Evolutionary conservation across 2,797 vertebrate genomes (phyloP).

Genomic region (Sarcophilus harrisii): DNA sequence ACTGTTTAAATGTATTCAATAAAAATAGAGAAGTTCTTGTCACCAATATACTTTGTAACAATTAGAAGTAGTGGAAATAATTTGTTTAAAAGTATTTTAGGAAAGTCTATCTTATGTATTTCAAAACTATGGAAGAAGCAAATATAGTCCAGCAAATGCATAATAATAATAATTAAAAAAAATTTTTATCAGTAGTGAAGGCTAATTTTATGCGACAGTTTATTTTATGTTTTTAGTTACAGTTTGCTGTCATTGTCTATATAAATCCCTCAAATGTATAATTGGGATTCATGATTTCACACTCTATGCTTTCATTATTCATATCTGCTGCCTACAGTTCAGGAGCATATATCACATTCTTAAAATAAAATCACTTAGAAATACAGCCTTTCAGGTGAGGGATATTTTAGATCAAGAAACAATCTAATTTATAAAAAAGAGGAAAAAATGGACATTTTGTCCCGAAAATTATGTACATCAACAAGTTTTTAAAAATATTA

Average conservation of each 20-base stretch:
- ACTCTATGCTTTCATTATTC: constrained; percentile 33
- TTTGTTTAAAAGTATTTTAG: constrained; percentile 1
- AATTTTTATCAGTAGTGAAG: background rate
- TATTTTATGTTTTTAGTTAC: constrained; percentile 1
- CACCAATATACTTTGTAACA: background rate
- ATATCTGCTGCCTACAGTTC: constrained; percentile 33
- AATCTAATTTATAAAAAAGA: background rate
- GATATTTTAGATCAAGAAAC: background rate
- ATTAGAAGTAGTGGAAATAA: background rate
- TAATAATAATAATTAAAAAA: constrained; percentile 17
- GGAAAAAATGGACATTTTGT: background rate
- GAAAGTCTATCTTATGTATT: background rate
- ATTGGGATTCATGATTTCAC: constrained; percentile 56
- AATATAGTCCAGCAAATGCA: background rate
- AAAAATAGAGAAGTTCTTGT: constrained; percentile 8
- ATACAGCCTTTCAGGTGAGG: background rate
- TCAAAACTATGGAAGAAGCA: background rate
- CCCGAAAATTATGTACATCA: background rate
- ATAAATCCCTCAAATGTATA: constrained; percentile 21
- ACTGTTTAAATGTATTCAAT: constrained; percentile 10
- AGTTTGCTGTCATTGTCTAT: constrained; percentile 37
- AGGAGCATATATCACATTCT: constrained; percentile 48
- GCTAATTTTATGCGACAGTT: background rate
- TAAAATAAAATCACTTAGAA: constrained; percentile 60
- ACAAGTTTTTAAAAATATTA: background rate